A percentile compares a stretch with the other conserved stretches of the same genome.
These are phyloP conservation scores for Ascaphus truei DNA, from an alignment of 2,113 vertebrate genomes.

Conservation along the genomic window DNA sequence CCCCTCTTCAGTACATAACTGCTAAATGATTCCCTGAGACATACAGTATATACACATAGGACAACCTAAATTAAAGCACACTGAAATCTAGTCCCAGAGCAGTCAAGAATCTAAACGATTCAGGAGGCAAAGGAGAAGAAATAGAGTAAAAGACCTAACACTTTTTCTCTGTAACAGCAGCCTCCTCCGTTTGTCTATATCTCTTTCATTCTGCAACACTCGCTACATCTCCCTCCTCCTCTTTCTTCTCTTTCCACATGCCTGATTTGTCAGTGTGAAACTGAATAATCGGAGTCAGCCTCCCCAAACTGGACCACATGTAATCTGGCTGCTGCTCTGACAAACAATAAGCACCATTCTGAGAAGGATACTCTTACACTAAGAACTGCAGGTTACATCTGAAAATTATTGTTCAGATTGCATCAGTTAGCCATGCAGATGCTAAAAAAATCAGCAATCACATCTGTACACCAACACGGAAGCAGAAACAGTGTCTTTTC, in stretches of 20 bases:
- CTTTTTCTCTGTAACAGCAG: slow-evolving; percentile 21
- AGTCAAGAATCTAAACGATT: background rate
- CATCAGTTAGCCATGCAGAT: slow-evolving; percentile 5
- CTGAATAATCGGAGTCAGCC: slow-evolving; percentile 25
- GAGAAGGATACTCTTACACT: slow-evolving; percentile 21
- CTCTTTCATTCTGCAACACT: slow-evolving; percentile 5
- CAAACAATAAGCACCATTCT: slow-evolving; percentile 28
- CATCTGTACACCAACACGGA: background rate
- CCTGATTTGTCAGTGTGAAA: slow-evolving; percentile 38
- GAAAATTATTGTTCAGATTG: slow-evolving; percentile 9
- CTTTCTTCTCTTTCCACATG: slow-evolving; percentile 10
- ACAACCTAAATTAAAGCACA: background rate
- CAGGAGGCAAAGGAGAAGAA: too few species aligned
- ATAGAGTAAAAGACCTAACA: slow-evolving; percentile 1
- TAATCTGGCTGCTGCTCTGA: slow-evolving; percentile 14
- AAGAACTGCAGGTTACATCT: background rate
- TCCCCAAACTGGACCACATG: slow-evolving; percentile 23
- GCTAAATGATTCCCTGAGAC: slow-evolving; percentile 12
- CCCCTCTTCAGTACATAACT: background rate
- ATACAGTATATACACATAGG: background rate
- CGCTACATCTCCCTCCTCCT: slow-evolving; percentile 12
- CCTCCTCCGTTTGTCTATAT: slow-evolving; percentile 15
- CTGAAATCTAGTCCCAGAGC: background rate
- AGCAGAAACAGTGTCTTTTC: background rate
- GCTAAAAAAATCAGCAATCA: background rate